phyloP scores from a whole-genome alignment of 2,888 invertebrate genomes.

The Polietes domitor region DNA sequence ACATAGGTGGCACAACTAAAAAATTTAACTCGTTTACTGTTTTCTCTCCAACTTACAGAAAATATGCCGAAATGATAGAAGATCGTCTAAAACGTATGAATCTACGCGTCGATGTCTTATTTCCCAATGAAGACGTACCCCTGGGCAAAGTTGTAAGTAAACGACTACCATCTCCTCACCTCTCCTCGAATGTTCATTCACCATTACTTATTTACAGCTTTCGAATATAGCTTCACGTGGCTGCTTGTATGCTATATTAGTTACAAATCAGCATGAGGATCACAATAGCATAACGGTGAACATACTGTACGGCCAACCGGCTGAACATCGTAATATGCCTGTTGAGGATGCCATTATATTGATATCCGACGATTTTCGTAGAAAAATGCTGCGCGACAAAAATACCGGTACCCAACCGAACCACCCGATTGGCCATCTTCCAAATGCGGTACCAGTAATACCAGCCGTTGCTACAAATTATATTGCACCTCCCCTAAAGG shows the following conservation, averaged over 20 bases:
- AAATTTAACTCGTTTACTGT: too few species aligned
- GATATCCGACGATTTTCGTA: conserved; percentile 87
- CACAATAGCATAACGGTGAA: conserved; percentile 93
- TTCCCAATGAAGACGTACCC: conserved; percentile 94
- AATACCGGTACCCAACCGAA: conserved; percentile 77
- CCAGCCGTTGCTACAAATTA: conserved; percentile 79
- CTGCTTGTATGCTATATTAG: conserved; percentile 92
- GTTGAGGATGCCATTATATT: conserved; percentile 93
- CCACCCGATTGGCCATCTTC: conserved; percentile 50
- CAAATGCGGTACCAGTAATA: conserved; percentile 70
- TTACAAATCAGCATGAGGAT: conserved; percentile 92
- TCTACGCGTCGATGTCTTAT: conserved; percentile 92
- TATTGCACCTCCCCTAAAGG: conserved; percentile 81
- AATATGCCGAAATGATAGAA: conserved; percentile 95
- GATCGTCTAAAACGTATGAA: conserved; percentile 89
- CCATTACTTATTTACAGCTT: conserved; percentile 42
- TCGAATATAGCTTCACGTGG: conserved; percentile 95
- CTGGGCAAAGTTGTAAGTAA: conserved; percentile 86
- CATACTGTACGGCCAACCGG: conserved; percentile 92
- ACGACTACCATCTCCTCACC: background rate
- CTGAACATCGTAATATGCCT: conserved; percentile 98
- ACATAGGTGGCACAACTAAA: too few species aligned
- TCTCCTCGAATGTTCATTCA: background rate
- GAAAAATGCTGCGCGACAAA: conserved; percentile 82
- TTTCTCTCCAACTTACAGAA: conserved; percentile 65